Base-by-base conservation (phyloP, 2,797 vertebrate species). In the Sebastes itinus region DNA sequence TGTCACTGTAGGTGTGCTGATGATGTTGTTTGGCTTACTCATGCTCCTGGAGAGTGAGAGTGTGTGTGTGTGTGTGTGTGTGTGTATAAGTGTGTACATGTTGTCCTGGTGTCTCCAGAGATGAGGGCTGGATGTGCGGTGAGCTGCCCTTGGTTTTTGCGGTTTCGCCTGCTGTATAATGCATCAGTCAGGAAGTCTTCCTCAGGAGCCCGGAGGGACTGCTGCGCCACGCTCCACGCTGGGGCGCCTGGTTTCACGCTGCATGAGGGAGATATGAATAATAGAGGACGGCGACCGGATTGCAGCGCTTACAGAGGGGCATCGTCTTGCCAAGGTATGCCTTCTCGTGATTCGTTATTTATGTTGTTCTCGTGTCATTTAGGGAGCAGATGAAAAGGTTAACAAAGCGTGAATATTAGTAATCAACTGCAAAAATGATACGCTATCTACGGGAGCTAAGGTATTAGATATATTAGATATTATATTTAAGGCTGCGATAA, bases 121-220 rank as follows among this genome's bases (percentile, higher is more conserved):
- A 83, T 60, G 77, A 30, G 75, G 20, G 49, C 30, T 77, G 64
- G 55, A 78, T 77, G 75, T 87, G 83, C n/a, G 67, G 81, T 81
- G 77, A 83, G 91, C 71, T 83, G 85, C 76, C 79, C 80, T 89
- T 75, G 84, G 81, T 82, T 89, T 82, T 66, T 49, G 85, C 77
- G 87, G 83, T 85, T 90, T 77, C 63, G 80, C 88, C 89, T 94
- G 86, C 84, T 94, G 69, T 93, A 91, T 94, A 92, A 93, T 93
- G 92, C 89, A 93, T 91, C 91, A 93, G 85, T 65, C 84, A 92
- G 88, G 88, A 93, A 89, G 88, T 89, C 76, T 80, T 89, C 68
- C 72, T 81, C 83, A 38, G 72, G 75, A 87, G 75, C 74, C 90
- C 84, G 66, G 77, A 73, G 89, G 88, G 90, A 88, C 80, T 73